These are phyloP conservation scores for Cliona cf. orientalis DNA, from an alignment of 37 sponge, comb jelly and placozoan genomes.

Conservation along the genomic window DNA sequence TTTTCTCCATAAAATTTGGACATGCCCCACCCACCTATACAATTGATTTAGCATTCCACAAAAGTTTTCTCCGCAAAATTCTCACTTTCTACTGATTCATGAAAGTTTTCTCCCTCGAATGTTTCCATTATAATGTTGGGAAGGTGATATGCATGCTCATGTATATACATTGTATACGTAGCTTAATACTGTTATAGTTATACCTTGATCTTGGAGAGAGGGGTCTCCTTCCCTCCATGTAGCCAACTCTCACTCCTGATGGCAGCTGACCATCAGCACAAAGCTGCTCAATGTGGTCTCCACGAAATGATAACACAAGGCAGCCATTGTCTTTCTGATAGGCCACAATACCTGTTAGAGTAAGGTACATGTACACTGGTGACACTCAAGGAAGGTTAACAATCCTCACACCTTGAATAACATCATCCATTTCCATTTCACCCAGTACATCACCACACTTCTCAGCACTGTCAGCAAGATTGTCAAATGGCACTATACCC, in stretches of 20 bases:
- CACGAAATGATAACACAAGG: neutral
- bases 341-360: neutral
- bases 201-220: too few relatives aligned
- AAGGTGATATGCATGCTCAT: too few relatives aligned
- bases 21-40: too few relatives aligned
- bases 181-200: too few relatives aligned
- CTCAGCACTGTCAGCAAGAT: neutral
- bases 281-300: neutral
- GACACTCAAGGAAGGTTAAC: neutral
- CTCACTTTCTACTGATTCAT: too few relatives aligned
- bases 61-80: too few relatives aligned
- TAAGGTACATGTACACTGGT: neutral
- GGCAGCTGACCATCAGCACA: neutral
- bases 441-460: constrained; percentile 37
- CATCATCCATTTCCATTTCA: constrained; percentile 47
- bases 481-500: constrained; percentile 47
- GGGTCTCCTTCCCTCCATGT: constrained; percentile 19
- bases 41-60: too few relatives aligned
- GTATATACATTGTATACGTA: too few relatives aligned
- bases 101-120: too few relatives aligned
- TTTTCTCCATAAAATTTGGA: too few relatives aligned
- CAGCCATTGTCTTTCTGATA: neutral
- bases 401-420: constrained; percentile 19
- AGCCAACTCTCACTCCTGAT: constrained; percentile 1
- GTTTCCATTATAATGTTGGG: too few relatives aligned